A percentile compares a stretch with the other conserved stretches of the same genome.
These are phyloP conservation scores for Drosophila nigrodunni DNA, from an alignment of 1,140 invertebrate genomes.

Conservation along the genomic window DNA sequence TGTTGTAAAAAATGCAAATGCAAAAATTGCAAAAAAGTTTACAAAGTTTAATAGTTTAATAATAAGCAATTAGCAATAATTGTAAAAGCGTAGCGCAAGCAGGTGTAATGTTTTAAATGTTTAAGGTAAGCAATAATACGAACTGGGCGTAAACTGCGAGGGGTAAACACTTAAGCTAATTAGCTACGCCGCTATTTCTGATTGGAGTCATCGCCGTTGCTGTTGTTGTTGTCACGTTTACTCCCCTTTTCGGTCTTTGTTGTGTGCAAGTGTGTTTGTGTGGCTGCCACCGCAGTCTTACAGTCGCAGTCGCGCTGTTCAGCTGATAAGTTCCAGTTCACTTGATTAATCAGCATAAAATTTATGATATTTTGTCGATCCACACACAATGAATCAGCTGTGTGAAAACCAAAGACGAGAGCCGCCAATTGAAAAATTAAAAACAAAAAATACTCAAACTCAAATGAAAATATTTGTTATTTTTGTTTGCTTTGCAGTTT, in stretches of 20 bases:
- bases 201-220: constrained; percentile 30
- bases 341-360: constrained; percentile 62
- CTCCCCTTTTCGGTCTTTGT: constrained; percentile 75
- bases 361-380: constrained; percentile 20
- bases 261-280: constrained; percentile 21
- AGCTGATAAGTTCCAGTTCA: constrained; percentile 60
- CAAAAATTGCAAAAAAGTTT: constrained; percentile 43
- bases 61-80: constrained; percentile 42
- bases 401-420: not conserved
- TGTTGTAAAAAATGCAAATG: constrained; percentile 58
- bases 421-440: constrained; percentile 3
- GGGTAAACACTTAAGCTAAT: constrained; percentile 40
- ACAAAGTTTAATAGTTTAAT: constrained; percentile 36
- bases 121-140: constrained; percentile 49
- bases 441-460: not conserved
- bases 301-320: constrained; percentile 38
- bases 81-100: constrained; percentile 29
- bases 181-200: constrained; percentile 34
- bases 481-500: constrained; percentile 21
- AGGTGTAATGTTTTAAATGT: constrained; percentile 59
- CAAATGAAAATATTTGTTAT: constrained; percentile 7
- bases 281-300: not conserved
- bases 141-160: not conserved
- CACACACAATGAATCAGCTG: constrained; percentile 51
- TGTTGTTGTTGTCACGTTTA: constrained; percentile 66